These are phyloP conservation scores for Amphipoea oculea DNA, from an alignment of 2,888 invertebrate genomes.

Conservation along the genomic window DNA sequence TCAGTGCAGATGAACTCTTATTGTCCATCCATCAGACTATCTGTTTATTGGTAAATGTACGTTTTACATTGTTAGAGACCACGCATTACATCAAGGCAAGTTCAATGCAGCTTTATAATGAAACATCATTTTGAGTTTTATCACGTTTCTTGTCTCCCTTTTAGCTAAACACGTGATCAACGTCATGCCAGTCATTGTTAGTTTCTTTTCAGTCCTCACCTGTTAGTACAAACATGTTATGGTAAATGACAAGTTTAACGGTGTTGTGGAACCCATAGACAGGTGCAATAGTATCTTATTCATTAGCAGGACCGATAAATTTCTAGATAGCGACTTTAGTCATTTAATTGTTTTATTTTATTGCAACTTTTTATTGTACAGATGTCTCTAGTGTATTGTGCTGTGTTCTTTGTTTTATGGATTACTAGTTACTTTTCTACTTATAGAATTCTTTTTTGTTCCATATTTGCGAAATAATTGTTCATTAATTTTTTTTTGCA, in stretches of 20 bases:
- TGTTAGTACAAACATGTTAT: slow-evolving; percentile 50
- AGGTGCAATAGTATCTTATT: slow-evolving; percentile 63
- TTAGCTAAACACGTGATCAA: not conserved
- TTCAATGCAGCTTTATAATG: not conserved
- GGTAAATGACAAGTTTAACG: slow-evolving; percentile 45
- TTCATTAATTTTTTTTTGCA: not conserved
- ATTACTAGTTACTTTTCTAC: not conserved
- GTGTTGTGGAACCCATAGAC: slow-evolving; percentile 44
- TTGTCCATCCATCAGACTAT: not conserved
- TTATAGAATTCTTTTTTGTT: not conserved
- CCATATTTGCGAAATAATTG: not conserved
- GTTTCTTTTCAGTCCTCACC: slow-evolving; percentile 41
- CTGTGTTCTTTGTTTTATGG: slow-evolving; percentile 28
- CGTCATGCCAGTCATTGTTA: slow-evolving; percentile 6
- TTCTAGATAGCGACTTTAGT: slow-evolving; percentile 49
- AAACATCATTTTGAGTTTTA: not conserved
- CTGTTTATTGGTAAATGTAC: not conserved
- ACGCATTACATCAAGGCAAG: not conserved
- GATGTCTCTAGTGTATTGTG: slow-evolving; percentile 29
- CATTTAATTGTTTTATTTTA: slow-evolving; percentile 54
- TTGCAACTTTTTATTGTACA: slow-evolving; percentile 42
- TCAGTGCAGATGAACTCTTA: not conserved
- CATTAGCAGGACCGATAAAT: slow-evolving; percentile 61
- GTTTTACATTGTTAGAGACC: not conserved
- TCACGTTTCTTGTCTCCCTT: not conserved